phyloP scores from a whole-genome alignment of 2,888 invertebrate genomes.

The Monoplex corrugatus region DNA sequence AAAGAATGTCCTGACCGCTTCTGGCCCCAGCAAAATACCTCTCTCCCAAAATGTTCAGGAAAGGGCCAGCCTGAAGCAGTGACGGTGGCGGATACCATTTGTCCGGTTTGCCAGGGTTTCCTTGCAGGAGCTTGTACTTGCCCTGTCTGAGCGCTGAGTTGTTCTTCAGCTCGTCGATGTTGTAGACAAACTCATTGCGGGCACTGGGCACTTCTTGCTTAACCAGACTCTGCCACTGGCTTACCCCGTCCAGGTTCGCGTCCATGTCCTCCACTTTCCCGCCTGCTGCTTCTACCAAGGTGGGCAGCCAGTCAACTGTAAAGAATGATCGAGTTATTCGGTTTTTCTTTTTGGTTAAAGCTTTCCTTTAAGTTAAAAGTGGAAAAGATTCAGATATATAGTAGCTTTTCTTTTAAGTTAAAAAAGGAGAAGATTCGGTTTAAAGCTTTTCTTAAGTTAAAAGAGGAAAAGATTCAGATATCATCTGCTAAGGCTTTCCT shows the following conservation, averaged over 20 bases:
- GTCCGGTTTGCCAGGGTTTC: constrained; percentile 74
- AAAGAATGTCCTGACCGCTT: not conserved
- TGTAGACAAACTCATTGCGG: constrained; percentile 68
- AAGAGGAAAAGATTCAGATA: too few relatives aligned
- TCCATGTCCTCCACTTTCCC: constrained; percentile 61
- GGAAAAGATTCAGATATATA: too few relatives aligned
- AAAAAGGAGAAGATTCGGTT: too few relatives aligned
- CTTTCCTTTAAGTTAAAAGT: too few relatives aligned
- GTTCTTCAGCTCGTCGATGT: constrained; percentile 65
- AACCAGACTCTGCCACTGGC: constrained; percentile 65
- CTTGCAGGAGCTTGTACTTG: constrained; percentile 81
- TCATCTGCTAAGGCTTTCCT: too few relatives aligned
- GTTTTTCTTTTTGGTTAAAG: too few relatives aligned
- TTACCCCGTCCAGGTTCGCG: constrained; percentile 66
- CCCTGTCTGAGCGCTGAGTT: constrained; percentile 69
- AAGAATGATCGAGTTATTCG: too few relatives aligned
- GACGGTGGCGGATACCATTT: constrained; percentile 69
- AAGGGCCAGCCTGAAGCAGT: not conserved
- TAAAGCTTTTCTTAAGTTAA: too few relatives aligned
- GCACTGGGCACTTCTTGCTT: constrained; percentile 57
- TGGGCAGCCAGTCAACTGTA: constrained; percentile 82
- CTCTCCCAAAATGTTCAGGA: not conserved
- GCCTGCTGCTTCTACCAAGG: constrained; percentile 80
- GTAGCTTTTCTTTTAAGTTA: too few relatives aligned
- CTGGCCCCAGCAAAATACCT: too few relatives aligned